Evolutionary conservation across 2,797 vertebrate genomes (phyloP).

Genomic region (Borostomias antarcticus): DNA sequence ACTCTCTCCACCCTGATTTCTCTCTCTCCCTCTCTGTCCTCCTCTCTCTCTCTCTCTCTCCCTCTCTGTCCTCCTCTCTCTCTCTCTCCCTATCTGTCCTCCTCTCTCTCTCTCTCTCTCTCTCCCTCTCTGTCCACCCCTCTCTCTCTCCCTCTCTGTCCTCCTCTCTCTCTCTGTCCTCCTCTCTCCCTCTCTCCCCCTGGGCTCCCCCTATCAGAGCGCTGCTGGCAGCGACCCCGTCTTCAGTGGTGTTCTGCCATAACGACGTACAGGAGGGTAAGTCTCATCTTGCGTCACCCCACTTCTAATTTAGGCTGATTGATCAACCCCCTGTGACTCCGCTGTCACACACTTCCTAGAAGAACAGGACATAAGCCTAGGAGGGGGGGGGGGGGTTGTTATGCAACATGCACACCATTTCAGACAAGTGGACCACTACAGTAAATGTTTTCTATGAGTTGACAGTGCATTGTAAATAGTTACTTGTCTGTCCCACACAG

Average conservation of each 20-base stretch:
- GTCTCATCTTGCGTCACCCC: slow-evolving; percentile 1
- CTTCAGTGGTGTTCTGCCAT: slow-evolving; percentile 94
- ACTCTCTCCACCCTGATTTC: no score
- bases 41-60: background rate
- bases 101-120: slow-evolving; percentile 2
- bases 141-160: background rate
- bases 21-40: no score
- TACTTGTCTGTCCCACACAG: no score
- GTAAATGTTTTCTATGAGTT: no score
- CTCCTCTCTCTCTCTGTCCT: background rate
- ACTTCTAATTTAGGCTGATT: slow-evolving; percentile 9
- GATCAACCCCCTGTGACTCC: slow-evolving; percentile 14
- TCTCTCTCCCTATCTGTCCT: background rate
- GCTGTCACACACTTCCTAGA: slow-evolving; percentile 13
- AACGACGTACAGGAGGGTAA: slow-evolving; percentile 96
- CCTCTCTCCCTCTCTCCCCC: background rate
- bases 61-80: background rate
- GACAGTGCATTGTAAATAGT: no score
- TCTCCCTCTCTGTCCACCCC: background rate
- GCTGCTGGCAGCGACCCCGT: slow-evolving; percentile 83
- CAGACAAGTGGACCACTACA: slow-evolving; percentile 8
- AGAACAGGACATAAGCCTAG: slow-evolving; percentile 26
- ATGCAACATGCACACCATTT: slow-evolving; percentile 33
- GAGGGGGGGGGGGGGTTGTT: slow-evolving; percentile 24
- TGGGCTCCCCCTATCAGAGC: slow-evolving; percentile 62